Percentiles rank a stretch among this genome's conserved stretches.
Evolutionary conservation across 2,113 vertebrate genomes (phyloP).

Genomic region (Eptatretus burgeri): DNA sequence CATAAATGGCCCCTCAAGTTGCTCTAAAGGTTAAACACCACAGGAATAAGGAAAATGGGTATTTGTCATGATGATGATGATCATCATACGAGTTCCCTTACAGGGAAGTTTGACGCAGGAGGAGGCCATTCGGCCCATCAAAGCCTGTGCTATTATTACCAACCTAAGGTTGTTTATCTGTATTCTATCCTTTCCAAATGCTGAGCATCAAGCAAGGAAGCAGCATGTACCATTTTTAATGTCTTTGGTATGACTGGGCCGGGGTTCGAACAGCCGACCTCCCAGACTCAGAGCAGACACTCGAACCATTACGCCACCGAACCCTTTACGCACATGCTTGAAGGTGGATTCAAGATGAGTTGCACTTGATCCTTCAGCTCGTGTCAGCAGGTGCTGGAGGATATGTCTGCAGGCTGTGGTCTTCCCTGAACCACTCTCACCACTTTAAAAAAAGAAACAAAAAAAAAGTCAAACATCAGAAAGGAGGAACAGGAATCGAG

Average conservation of each 20-base stretch:
- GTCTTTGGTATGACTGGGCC: no score
- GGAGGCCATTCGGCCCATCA: no score
- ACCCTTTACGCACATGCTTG: constrained; percentile 38
- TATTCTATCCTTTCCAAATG: no score
- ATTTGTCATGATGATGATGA: background rate
- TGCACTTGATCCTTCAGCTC: constrained; percentile 18
- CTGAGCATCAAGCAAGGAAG: no score
- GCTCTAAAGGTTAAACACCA: background rate
- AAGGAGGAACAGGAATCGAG: no score
- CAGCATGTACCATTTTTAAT: no score
- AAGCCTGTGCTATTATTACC: background rate
- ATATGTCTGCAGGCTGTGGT: constrained; percentile 56
- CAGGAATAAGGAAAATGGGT: background rate
- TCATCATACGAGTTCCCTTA: background rate
- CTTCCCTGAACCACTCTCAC: constrained; percentile 79
- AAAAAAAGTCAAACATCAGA: constrained; percentile 1
- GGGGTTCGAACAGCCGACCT: no score
- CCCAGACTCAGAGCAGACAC: no score
- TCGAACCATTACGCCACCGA: no score
- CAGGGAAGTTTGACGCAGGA: no score
- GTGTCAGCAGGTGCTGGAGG: constrained; percentile 31
- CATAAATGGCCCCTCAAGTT: background rate
- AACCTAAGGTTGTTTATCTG: background rate
- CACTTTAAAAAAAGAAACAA: constrained; percentile 29
- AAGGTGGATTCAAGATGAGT: constrained; percentile 38